Conservation (phyloP, 1,140 invertebrate species). For the Halesus radiatus region DNA sequence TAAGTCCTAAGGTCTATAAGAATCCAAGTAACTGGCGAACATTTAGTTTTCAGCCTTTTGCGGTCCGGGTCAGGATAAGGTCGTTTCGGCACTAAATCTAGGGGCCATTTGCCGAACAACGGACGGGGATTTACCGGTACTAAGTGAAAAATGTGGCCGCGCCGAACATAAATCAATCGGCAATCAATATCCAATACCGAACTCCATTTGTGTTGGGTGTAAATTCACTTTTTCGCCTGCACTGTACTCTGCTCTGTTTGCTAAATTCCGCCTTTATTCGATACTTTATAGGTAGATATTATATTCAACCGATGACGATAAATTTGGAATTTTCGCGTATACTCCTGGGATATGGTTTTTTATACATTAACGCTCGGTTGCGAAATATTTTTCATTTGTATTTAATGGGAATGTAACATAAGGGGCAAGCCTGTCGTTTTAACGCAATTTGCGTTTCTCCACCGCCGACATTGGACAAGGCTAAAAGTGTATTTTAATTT, state of each 20-base stretch:
- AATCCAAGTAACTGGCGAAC: constrained; percentile 25
- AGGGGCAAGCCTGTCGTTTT: too few species aligned
- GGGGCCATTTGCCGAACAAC: constrained; percentile 33
- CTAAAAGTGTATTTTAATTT: too few species aligned
- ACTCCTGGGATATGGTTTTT: too few species aligned
- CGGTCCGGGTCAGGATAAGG: constrained; percentile 29
- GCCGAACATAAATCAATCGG: constrained; percentile 31
- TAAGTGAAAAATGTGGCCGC: constrained; percentile 37
- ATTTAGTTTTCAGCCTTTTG: constrained; percentile 28
- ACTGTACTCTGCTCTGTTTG: neutral
- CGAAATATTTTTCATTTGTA: too few species aligned
- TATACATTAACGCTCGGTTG: too few species aligned
- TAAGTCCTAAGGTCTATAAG: constrained; percentile 28
- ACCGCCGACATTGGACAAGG: too few species aligned
- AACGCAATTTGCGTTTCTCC: too few species aligned
- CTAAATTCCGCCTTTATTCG: neutral
- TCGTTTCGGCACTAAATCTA: constrained; percentile 37
- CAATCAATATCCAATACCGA: constrained; percentile 41
- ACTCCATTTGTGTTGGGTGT: constrained; percentile 36
- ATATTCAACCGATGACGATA: neutral
- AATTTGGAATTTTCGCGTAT: too few species aligned
- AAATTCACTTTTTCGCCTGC: constrained; percentile 23
- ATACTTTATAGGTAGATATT: neutral
- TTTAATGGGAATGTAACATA: too few species aligned
- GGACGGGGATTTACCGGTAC: constrained; percentile 29